Conservation (phyloP, 2,888 invertebrate species). For the Pristionchus japonicus region DNA sequence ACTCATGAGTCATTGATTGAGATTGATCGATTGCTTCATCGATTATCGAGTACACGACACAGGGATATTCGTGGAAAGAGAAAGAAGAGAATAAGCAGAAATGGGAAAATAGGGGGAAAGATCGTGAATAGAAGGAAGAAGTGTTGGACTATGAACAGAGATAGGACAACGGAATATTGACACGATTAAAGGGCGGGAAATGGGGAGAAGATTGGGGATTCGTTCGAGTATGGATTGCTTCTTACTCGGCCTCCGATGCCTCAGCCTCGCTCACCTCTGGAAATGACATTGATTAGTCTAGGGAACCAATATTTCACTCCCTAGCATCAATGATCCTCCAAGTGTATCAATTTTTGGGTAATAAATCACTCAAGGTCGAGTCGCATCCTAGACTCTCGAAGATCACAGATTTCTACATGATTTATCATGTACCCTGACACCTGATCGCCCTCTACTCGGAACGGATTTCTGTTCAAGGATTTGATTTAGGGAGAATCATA, state of each 20-base stretch:
- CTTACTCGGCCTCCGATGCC: conserved; percentile 44
- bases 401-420: no score
- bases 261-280: conserved; percentile 46
- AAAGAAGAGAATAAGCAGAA: conserved; percentile 15
- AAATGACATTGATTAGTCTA: not conserved
- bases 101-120: conserved; percentile 10
- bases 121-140: conserved; percentile 17
- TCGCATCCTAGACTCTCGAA: no score
- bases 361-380: not conserved
- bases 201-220: not conserved
- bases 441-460: no score
- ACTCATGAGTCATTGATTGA: conserved; percentile 16
- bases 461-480: no score
- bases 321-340: not conserved
- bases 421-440: no score
- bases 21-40: conserved; percentile 27
- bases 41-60: conserved; percentile 26
- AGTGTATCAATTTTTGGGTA: not conserved
- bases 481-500: no score
- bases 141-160: conserved; percentile 19
- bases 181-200: conserved; percentile 18
- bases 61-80: conserved; percentile 32
- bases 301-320: no score
- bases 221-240: not conserved
- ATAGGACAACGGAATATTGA: conserved; percentile 35